Conservation (phyloP, 2,113 vertebrate species). For the Anoplopoma fimbria region DNA sequence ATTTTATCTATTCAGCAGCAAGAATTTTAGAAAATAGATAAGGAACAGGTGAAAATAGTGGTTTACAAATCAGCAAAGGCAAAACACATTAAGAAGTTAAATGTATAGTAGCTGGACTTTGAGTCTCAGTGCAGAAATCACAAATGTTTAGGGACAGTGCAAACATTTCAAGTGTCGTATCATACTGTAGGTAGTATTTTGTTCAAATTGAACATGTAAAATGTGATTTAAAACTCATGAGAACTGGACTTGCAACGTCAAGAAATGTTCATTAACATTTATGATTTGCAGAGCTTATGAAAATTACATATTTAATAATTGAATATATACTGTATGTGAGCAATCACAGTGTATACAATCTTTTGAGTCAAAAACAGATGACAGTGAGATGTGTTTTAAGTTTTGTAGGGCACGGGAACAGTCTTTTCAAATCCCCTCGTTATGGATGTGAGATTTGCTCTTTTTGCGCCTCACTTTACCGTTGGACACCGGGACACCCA, state of each 20-base stretch:
- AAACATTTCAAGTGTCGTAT: not conserved
- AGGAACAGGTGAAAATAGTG: not conserved
- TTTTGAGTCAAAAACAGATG: not conserved
- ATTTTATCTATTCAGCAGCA: constrained; percentile 25
- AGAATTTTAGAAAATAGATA: not conserved
- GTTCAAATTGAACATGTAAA: constrained; percentile 20
- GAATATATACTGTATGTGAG: not conserved
- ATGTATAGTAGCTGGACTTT: constrained; percentile 1
- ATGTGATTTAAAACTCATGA: not conserved
- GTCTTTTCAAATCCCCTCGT: constrained; percentile 69
- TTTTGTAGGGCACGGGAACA: not conserved
- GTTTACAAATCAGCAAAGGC: not conserved
- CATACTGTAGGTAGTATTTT: constrained; percentile 4
- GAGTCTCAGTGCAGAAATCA: constrained; percentile 8
- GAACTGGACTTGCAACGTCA: not conserved
- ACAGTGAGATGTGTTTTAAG: too few relatives aligned
- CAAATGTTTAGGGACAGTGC: not conserved
- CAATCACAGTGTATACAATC: not conserved
- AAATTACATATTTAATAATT: not conserved
- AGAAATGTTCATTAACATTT: not conserved
- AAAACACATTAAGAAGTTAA: not conserved
- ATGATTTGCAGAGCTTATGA: not conserved
- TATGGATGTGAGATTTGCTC: constrained; percentile 76
- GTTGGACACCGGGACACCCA: constrained; percentile 71
- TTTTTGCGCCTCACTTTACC: constrained; percentile 86